Evolutionary conservation across 2,888 invertebrate species (phyloP).

Genomic region (Amitus sp.): DNA sequence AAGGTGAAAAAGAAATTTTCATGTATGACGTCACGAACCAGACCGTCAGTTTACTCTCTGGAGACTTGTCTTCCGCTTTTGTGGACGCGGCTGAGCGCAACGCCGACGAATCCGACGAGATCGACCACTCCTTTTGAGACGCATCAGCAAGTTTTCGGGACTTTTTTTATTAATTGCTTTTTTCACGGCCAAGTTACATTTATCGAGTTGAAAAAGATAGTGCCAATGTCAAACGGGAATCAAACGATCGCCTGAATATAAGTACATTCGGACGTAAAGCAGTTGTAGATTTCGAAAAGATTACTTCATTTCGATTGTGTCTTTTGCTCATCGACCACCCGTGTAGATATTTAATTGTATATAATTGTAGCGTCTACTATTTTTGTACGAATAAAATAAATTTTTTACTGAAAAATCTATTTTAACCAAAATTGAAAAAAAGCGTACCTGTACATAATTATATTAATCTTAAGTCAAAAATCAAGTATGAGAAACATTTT

Average conservation of each 20-base stretch:
- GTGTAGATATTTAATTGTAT: conserved; percentile 60
- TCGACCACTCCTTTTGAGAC: conserved; percentile 44
- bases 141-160: not conserved
- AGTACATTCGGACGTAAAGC: not conserved
- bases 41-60: conserved; percentile 80
- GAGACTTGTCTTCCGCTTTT: conserved; percentile 85
- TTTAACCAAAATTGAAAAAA: conserved; percentile 2
- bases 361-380: conserved; percentile 53
- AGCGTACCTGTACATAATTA: too few relatives aligned
- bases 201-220: conserved; percentile 10
- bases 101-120: conserved; percentile 65
- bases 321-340: conserved; percentile 13
- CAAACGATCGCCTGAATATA: conserved; percentile 16
- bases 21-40: conserved; percentile 85
- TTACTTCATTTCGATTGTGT: conserved; percentile 5
- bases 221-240: conserved; percentile 35
- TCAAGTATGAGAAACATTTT: too few relatives aligned
- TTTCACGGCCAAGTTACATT: not conserved
- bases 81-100: conserved; percentile 90
- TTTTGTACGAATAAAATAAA: conserved; percentile 58
- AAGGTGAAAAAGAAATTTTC: conserved; percentile 80
- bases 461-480: too few relatives aligned
- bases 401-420: conserved; percentile 34
- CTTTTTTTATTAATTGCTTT: not conserved
- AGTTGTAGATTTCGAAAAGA: not conserved